Evolutionary conservation across 2,797 vertebrate species (phyloP).

Genomic region (Rhynchonycteris naso): DNA sequence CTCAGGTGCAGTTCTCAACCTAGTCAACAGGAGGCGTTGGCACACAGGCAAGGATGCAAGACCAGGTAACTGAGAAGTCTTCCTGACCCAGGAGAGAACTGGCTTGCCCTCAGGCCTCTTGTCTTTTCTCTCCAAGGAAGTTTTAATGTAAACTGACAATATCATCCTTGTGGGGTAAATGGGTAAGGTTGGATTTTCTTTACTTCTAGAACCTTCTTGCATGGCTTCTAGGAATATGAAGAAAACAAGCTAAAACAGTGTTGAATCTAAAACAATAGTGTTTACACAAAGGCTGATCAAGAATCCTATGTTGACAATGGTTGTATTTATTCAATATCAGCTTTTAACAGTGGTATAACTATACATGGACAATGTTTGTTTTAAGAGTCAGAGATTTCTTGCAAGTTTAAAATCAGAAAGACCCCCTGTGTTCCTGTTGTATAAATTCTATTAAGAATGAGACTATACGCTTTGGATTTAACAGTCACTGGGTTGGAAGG

Average conservation of each 20-base stretch:
- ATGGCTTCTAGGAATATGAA: background rate
- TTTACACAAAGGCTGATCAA: background rate
- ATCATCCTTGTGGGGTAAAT: background rate
- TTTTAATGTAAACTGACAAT: background rate
- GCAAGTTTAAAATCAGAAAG: slow-evolving; percentile 49
- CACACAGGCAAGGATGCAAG: rapidly evolving
- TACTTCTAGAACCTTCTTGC: background rate
- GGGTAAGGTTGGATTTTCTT: background rate
- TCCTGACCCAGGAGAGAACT: rapidly evolving
- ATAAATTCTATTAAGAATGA: slow-evolving; percentile 64
- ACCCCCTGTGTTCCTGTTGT: background rate
- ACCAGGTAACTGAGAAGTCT: rapidly evolving
- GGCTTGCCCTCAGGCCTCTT: background rate
- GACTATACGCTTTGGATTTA: slow-evolving; percentile 10
- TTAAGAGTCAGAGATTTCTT: slow-evolving; percentile 56
- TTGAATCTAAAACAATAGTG: background rate
- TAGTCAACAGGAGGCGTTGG: rapidly evolving
- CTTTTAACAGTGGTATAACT: slow-evolving; percentile 45
- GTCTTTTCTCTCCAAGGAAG: background rate
- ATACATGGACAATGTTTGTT: slow-evolving; percentile 46
- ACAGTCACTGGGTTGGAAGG: slow-evolving; percentile 43
- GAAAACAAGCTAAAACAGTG: background rate
- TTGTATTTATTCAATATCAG: slow-evolving; percentile 23
- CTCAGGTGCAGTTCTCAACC: background rate
- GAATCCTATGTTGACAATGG: background rate